These are phyloP conservation scores for Cyprinodon brontotheroides DNA, from an alignment of 2,113 vertebrate species.

Conservation along the genomic window DNA sequence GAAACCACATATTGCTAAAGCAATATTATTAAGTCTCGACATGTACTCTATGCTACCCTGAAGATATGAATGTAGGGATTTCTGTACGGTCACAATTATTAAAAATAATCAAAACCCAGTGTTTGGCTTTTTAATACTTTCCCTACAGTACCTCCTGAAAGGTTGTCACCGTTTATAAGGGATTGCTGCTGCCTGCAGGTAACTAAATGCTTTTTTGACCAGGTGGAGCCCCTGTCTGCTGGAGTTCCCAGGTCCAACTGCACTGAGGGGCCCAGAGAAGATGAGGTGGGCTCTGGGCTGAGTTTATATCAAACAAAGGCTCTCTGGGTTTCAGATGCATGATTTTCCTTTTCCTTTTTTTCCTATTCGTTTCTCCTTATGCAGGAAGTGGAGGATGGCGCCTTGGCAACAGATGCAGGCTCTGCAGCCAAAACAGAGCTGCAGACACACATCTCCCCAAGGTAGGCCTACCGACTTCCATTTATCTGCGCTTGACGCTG, in stretches of 20 bases:
- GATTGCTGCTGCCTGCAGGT: slow-evolving; percentile 22
- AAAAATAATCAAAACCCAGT: no score
- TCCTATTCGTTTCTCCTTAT: slow-evolving; percentile 13
- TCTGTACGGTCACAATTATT: no score
- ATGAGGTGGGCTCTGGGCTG: slow-evolving; percentile 4
- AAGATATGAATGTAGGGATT: no score
- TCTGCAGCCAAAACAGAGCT: slow-evolving; percentile 38
- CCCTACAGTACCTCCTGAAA: no score
- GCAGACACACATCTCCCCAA: no score
- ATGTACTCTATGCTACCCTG: no score
- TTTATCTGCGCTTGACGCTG: no score
- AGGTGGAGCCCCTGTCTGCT: slow-evolving; percentile 9
- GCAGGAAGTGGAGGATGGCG: slow-evolving; percentile 35
- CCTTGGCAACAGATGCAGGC: slow-evolving; percentile 41
- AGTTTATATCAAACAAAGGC: slow-evolving; percentile 8
- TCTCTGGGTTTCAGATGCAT: neutral
- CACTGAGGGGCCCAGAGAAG: neutral
- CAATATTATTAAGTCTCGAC: no score
- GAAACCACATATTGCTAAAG: no score
- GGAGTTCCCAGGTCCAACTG: neutral
- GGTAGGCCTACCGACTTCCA: no score
- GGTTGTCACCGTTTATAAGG: neutral
- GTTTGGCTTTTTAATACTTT: no score
- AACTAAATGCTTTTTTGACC: neutral
- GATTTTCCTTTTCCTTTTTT: neutral